Conservation (phyloP, 2,797 vertebrate genomes). For the Sebastes steindachneri region DNA sequence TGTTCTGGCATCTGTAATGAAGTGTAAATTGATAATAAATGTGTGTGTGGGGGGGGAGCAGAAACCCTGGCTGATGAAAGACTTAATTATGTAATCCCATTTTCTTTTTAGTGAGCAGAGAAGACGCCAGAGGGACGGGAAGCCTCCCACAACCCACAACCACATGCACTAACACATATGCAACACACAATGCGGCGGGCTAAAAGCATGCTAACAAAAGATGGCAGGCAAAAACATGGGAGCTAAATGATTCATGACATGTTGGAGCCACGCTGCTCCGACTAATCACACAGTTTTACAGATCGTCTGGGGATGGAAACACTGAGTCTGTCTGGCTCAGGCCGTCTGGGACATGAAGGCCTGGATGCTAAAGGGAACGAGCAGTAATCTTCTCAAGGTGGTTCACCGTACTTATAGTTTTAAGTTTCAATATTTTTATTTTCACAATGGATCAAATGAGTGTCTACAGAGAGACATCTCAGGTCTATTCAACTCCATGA, state of each 20-base stretch:
- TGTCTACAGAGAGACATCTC: background rate
- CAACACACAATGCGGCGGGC: background rate
- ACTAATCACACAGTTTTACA: background rate
- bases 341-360: background rate
- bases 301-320: background rate
- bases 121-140: conserved; percentile 50
- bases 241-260: background rate
- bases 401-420: background rate
- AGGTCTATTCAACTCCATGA: too few species aligned
- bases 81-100: conserved; percentile 77
- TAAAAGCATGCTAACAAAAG: conserved; percentile 40
- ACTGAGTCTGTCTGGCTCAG: background rate
- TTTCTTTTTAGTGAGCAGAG: conserved; percentile 61
- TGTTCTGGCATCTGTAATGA: conserved; percentile 52
- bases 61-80: conserved; percentile 56
- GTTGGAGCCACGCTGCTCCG: background rate
- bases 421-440: background rate
- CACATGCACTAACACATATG: background rate
- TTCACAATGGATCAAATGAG: background rate
- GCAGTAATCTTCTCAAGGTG: background rate
- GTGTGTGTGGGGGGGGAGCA: background rate
- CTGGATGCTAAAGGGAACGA: background rate
- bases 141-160: background rate
- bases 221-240: background rate
- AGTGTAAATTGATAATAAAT: conserved; percentile 58